Percentiles rank a stretch among this genome's conserved stretches.
Conservation (phyloP, 35 echinoderm and acorn worm genomes). For the Nesometra sesokonis region DNA sequence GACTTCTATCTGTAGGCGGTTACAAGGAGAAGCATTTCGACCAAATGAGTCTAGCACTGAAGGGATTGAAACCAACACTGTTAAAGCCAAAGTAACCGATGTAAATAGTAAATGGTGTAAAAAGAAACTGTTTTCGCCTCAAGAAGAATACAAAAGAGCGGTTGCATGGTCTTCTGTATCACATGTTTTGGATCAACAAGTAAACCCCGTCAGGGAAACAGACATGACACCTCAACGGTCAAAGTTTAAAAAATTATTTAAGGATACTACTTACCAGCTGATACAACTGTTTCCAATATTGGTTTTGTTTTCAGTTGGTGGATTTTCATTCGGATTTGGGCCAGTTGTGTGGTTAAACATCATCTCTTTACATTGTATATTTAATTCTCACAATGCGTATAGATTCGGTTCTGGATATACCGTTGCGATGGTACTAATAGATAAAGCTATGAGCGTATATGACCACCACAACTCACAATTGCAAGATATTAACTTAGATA, state of each 20-base stretch:
- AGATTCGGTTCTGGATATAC: neutral
- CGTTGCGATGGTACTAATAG: neutral
- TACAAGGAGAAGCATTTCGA: neutral
- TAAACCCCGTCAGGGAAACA: neutral
- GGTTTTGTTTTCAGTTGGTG: neutral
- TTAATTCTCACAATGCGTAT: neutral
- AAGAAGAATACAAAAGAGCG: neutral
- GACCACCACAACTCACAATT: neutral
- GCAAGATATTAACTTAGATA: neutral
- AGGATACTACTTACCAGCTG: neutral
- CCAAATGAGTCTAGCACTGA: neutral
- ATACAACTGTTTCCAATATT: neutral
- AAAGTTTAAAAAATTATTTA: neutral
- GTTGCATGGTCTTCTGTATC: neutral
- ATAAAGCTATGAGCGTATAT: neutral
- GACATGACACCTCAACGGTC: neutral
- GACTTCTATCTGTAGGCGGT: neutral
- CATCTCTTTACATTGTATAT: neutral
- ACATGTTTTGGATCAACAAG: neutral
- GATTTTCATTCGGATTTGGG: neutral
- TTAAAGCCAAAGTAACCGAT: neutral
- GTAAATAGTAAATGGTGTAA: neutral
- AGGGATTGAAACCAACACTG: neutral
- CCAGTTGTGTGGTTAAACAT: neutral
- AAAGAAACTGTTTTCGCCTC: neutral